Percentiles rank a stretch among this genome's conserved stretches.
phyloP scores from a whole-genome alignment of 2,888 invertebrate genomes.

The Monopis laevigella region DNA sequence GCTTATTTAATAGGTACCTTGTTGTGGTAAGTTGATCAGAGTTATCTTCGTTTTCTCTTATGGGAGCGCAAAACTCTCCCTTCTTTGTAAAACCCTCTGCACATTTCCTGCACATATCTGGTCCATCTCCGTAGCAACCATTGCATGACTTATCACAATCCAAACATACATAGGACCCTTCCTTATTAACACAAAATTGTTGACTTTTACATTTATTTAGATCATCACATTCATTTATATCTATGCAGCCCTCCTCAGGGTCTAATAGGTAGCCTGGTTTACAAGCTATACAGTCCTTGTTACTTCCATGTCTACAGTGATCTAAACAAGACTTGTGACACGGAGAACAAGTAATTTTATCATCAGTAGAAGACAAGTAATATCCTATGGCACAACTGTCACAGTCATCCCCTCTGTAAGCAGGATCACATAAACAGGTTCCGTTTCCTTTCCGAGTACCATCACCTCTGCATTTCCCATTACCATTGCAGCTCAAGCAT shows the following conservation, averaged over 20 bases:
- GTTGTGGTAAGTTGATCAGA: constrained; percentile 38
- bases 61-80: constrained; percentile 81
- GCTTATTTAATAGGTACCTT: constrained; percentile 30
- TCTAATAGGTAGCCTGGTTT: constrained; percentile 78
- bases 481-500: constrained; percentile 85
- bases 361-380: constrained; percentile 79
- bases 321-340: constrained; percentile 85
- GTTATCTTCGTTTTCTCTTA: constrained; percentile 43
- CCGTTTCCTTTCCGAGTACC: constrained; percentile 95
- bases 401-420: constrained; percentile 83
- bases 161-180: constrained; percentile 83
- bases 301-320: constrained; percentile 78
- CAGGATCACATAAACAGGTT: constrained; percentile 84
- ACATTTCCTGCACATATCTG: constrained; percentile 89
- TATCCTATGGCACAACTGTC: constrained; percentile 78
- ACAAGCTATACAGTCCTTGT: constrained; percentile 70
- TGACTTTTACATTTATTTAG: constrained; percentile 64
- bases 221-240: constrained; percentile 84
- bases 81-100: constrained; percentile 75
- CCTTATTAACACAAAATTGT: constrained; percentile 89
- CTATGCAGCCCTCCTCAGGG: constrained; percentile 80
- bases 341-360: constrained; percentile 76
- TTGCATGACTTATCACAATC: constrained; percentile 86
- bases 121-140: constrained; percentile 88
- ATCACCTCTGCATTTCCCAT: constrained; percentile 83